Evolutionary conservation across 2,888 invertebrate genomes (phyloP), one percentile per base, ranked within the genome.

Genomic region (Heteropelma amictum): DNA sequence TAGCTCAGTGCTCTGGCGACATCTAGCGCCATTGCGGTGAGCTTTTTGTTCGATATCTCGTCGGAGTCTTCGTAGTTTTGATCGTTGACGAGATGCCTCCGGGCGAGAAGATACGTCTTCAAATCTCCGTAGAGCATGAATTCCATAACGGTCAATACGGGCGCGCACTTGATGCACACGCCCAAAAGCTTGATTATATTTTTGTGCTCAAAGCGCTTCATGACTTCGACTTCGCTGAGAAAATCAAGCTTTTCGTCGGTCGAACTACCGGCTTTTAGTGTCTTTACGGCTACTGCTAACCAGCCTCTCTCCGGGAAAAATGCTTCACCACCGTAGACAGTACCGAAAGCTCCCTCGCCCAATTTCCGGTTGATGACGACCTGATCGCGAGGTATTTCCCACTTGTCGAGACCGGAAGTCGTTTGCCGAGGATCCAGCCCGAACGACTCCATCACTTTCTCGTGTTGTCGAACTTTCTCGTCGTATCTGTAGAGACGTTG

Each of bases 41-140:
- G 91, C 61, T 94, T 93, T 84, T 93, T 93, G 81, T 94, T 92
- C 6, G 95, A 94, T 76, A 97, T 93, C 87, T 95, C 95, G 81
- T 95, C 95, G 4, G 93, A 92, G 64, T 94, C 94, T 78, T 93
- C 93, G 26, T 90, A 90, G 40, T 89, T 85, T 72, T 91, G 91
- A 79, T 92, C 93, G 77, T 92, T 93, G 0, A 96, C 95, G 83
- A 97, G 91, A 89, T 96, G 95, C 42, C 97, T 92, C 77, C 97
- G 92, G 10, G 96, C 96, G 78, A 97, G 89, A 69, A 98, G 91
- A 89, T 94, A 98, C 6, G 95, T 96, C 90, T 97, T 97, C 79
- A 98, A 90, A 88, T 98, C 97, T 19, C 97, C 98, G 86, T 97
- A 96, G 35, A 97, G 90, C 95, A 97, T 96, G 85, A 96, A 97